These are phyloP conservation scores for Drosophila teissieri DNA, from an alignment of 1,140 invertebrate genomes.

Conservation along the genomic window DNA sequence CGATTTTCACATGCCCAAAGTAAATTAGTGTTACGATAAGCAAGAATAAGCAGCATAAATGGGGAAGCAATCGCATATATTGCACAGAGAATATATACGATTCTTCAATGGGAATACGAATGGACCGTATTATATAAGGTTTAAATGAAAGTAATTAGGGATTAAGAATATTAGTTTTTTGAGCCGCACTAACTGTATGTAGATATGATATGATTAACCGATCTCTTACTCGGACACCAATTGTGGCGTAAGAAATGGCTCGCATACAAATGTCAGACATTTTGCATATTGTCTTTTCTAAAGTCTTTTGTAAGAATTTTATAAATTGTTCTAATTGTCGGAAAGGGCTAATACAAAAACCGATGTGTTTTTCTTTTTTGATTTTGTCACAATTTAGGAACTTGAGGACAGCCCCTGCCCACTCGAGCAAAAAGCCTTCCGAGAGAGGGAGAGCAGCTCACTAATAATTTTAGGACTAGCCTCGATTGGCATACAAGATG, in stretches of 20 bases:
- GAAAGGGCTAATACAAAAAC: slow-evolving; percentile 15
- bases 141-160: not conserved
- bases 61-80: slow-evolving; percentile 40
- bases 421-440: slow-evolving; percentile 32
- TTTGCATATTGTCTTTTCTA: slow-evolving; percentile 24
- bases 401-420: slow-evolving; percentile 23
- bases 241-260: slow-evolving; percentile 9
- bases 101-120: slow-evolving; percentile 9
- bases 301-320: slow-evolving; percentile 27
- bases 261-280: slow-evolving; percentile 25
- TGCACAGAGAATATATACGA: slow-evolving; percentile 47
- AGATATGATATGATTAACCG: slow-evolving; percentile 23
- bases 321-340: slow-evolving; percentile 7
- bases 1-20: slow-evolving; percentile 58
- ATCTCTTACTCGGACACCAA: slow-evolving; percentile 11
- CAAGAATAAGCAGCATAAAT: slow-evolving; percentile 13
- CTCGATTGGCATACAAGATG: slow-evolving; percentile 53
- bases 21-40: slow-evolving; percentile 5
- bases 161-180: not conserved
- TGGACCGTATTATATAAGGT: too few relatives aligned
- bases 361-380: not conserved
- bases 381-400: slow-evolving; percentile 42
- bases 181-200: slow-evolving; percentile 8
- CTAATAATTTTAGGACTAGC: slow-evolving; percentile 56
- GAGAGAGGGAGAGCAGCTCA: slow-evolving; percentile 17